A percentile compares a stretch with the other conserved stretches of the same genome.
These are phyloP conservation scores for Agrochola lota DNA, from an alignment of 2,888 invertebrate genomes.

Conservation along the genomic window DNA sequence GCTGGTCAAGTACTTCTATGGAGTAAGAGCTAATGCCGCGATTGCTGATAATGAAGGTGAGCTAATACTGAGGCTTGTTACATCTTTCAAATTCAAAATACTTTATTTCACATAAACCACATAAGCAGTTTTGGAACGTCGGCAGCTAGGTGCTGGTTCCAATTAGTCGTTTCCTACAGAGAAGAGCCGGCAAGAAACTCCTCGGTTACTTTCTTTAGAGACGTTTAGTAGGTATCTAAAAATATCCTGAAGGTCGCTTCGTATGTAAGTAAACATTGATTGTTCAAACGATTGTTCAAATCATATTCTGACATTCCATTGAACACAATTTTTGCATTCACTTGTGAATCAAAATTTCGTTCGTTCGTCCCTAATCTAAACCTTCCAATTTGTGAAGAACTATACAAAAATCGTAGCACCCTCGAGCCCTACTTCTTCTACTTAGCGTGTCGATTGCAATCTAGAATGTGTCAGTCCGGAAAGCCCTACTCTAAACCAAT, in stretches of 20 bases:
- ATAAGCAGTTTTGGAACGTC: neutral
- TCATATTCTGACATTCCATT: neutral
- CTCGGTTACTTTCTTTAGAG: neutral
- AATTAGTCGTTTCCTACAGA: neutral
- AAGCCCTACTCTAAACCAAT: neutral
- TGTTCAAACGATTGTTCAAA: neutral
- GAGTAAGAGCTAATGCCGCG: constrained; percentile 98
- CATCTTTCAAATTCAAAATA: neutral
- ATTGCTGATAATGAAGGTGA: constrained; percentile 97
- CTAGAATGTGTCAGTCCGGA: neutral
- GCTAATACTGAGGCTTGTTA: too few relatives aligned
- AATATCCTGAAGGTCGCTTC: neutral
- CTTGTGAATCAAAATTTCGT: neutral
- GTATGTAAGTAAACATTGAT: neutral
- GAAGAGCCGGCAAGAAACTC: neutral
- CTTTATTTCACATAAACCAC: neutral
- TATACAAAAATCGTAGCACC: neutral
- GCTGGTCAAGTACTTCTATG: constrained; percentile 98
- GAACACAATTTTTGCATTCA: neutral
- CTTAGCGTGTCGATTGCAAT: neutral
- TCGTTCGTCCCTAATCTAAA: neutral
- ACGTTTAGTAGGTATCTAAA: neutral
- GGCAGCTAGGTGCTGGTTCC: neutral
- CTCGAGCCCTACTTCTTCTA: neutral
- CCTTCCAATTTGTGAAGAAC: neutral